Conservation (phyloP, 2,797 vertebrate species). For the Botia kubotai region DNA sequence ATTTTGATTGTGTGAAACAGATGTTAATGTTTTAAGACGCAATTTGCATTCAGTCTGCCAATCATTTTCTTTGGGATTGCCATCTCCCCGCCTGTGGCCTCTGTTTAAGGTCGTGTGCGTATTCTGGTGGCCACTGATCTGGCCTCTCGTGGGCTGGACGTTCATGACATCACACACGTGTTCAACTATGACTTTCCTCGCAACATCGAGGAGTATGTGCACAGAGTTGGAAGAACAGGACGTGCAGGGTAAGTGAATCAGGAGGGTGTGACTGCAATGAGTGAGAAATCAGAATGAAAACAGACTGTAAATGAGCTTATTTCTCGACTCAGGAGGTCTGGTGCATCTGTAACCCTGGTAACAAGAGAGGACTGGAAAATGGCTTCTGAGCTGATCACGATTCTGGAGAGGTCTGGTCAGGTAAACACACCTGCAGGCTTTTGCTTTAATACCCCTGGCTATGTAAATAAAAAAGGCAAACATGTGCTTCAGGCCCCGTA, state of each 20-base stretch:
- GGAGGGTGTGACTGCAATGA: not conserved
- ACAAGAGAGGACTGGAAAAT: constrained; percentile 89
- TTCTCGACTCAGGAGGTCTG: constrained; percentile 78
- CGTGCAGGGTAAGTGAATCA: constrained; percentile 86
- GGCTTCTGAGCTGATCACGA: constrained; percentile 88
- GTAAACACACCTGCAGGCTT: constrained; percentile 69
- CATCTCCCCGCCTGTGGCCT: not conserved
- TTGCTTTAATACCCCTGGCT: not conserved
- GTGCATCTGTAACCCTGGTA: constrained; percentile 87
- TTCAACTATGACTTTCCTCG: constrained; percentile 95
- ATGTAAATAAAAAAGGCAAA: not conserved
- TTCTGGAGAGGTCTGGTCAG: constrained; percentile 91
- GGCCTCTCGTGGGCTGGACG: constrained; percentile 93
- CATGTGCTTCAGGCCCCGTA: not conserved
- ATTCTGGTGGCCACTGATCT: constrained; percentile 95
- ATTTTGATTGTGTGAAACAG: too few species aligned
- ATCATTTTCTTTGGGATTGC: not conserved
- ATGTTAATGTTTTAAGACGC: too few species aligned
- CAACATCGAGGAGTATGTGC: constrained; percentile 96
- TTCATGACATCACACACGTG: constrained; percentile 91
- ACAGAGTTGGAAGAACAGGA: constrained; percentile 93
- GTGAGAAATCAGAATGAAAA: not conserved
- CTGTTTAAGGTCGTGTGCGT: constrained; percentile 84
- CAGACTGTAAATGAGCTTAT: constrained; percentile 9
- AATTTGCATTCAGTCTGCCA: not conserved